These are phyloP conservation scores for Zapus hudsonius DNA, from an alignment of 2,113 vertebrate species.

Conservation along the genomic window DNA sequence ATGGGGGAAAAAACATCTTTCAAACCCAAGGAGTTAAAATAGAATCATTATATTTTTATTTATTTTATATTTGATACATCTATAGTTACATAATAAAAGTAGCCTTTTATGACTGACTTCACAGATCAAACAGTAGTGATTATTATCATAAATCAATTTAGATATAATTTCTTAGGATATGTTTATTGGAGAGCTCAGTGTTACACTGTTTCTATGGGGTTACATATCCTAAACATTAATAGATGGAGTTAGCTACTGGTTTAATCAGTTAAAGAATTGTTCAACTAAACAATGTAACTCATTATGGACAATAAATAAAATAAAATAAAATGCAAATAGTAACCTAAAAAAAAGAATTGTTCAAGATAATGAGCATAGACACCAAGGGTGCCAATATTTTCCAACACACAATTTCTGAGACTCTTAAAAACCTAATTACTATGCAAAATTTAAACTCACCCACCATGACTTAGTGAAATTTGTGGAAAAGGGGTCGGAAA, in stretches of 20 bases:
- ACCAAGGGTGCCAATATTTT: too few species aligned
- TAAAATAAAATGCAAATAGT: too few species aligned
- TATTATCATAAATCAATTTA: not conserved
- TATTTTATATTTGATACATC: not conserved
- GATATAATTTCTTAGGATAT: not conserved
- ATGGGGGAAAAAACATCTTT: not conserved
- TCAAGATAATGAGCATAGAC: too few species aligned
- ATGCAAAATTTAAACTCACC: too few species aligned
- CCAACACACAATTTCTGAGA: too few species aligned
- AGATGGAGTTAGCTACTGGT: not conserved
- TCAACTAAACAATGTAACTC: too few species aligned
- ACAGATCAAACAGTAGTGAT: not conserved
- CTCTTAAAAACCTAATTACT: too few species aligned
- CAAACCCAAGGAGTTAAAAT: not conserved
- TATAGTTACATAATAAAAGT: not conserved
- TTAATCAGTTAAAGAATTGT: too few species aligned
- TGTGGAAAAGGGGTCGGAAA: too few species aligned
- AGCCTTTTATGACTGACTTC: not conserved
- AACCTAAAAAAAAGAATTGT: too few species aligned
- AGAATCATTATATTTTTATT: not conserved
- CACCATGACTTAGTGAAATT: too few species aligned
- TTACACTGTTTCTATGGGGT: not conserved
- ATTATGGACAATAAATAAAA: too few species aligned
- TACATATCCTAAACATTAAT: not conserved
- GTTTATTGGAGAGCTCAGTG: not conserved